Evolutionary conservation across 2,113 vertebrate genomes (phyloP).

Genomic region (Aegithalos caudatus): DNA sequence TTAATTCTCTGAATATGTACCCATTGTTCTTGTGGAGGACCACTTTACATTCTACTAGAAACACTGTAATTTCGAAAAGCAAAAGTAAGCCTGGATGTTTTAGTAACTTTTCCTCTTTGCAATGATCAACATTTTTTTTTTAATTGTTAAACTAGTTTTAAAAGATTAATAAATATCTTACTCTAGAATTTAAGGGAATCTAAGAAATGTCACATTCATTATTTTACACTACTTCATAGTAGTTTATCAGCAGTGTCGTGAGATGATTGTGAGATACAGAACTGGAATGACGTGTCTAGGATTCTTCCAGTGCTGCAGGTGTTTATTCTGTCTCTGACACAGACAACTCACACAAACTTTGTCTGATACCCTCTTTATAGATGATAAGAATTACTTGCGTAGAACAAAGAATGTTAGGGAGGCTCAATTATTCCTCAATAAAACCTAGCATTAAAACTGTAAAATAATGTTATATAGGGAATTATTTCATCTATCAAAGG

Average conservation of each 20-base stretch:
- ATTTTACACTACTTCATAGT: neutral
- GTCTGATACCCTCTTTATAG: neutral
- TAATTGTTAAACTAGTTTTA: neutral
- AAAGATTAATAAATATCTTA: neutral
- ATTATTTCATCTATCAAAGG: neutral
- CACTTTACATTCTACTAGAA: neutral
- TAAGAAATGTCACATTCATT: neutral
- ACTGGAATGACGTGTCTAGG: neutral
- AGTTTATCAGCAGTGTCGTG: neutral
- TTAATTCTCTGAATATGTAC: neutral
- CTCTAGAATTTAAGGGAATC: neutral
- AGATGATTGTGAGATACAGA: neutral
- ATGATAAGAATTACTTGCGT: neutral
- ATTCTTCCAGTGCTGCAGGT: neutral
- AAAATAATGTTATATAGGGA: neutral
- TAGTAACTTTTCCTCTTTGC: neutral
- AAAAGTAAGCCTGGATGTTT: neutral
- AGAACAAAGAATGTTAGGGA: neutral
- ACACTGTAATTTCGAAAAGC: neutral
- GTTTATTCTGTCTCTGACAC: neutral
- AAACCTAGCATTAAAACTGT: neutral
- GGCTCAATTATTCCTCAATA: neutral
- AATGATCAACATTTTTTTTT: neutral
- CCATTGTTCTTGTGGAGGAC: conserved; percentile 5
- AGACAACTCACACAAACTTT: neutral